These are phyloP conservation scores for Lissocephala sabroskyi DNA, from an alignment of 2,888 invertebrate species.

Conservation along the genomic window DNA sequence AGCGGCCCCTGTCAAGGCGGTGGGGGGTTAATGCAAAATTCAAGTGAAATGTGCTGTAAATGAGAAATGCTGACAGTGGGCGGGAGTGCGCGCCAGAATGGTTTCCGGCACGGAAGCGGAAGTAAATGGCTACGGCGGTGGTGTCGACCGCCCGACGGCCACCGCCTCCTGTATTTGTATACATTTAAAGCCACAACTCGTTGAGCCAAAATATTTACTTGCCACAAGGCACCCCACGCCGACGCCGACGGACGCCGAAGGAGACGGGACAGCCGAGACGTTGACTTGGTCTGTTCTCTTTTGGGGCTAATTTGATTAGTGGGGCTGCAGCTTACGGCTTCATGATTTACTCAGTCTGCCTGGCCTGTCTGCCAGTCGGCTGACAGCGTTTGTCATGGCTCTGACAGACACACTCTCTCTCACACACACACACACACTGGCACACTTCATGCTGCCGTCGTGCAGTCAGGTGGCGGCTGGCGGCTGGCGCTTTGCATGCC, in stretches of 20 bases:
- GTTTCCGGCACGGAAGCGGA: slow-evolving; percentile 61
- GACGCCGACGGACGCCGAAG: not conserved
- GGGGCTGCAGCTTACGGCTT: slow-evolving; percentile 27
- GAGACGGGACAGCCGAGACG: no score
- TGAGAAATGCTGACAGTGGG: slow-evolving; percentile 27
- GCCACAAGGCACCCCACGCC: slow-evolving; percentile 24
- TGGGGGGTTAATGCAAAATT: slow-evolving; percentile 56
- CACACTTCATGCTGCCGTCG: no score
- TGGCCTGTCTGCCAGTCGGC: slow-evolving; percentile 22
- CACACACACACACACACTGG: slow-evolving; percentile 30
- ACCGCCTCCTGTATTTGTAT: slow-evolving; percentile 48
- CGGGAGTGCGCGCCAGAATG: slow-evolving; percentile 53
- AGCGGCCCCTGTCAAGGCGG: not conserved
- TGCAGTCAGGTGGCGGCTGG: slow-evolving; percentile 20
- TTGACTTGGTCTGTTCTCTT: not conserved
- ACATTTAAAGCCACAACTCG: slow-evolving; percentile 38
- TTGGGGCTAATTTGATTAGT: not conserved
- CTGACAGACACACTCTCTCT: slow-evolving; percentile 63
- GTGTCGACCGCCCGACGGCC: slow-evolving; percentile 1
- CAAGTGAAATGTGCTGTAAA: slow-evolving; percentile 52
- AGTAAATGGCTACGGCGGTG: slow-evolving; percentile 34
- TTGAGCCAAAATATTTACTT: not conserved
- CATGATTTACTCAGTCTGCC: slow-evolving; percentile 54
- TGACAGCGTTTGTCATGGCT: slow-evolving; percentile 61
- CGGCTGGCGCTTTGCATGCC: not conserved